A percentile compares a stretch with the other conserved stretches of the same genome.
Evolutionary conservation across 1,140 invertebrate genomes (phyloP).

Genomic region (Muscidifurax raptorellus): DNA sequence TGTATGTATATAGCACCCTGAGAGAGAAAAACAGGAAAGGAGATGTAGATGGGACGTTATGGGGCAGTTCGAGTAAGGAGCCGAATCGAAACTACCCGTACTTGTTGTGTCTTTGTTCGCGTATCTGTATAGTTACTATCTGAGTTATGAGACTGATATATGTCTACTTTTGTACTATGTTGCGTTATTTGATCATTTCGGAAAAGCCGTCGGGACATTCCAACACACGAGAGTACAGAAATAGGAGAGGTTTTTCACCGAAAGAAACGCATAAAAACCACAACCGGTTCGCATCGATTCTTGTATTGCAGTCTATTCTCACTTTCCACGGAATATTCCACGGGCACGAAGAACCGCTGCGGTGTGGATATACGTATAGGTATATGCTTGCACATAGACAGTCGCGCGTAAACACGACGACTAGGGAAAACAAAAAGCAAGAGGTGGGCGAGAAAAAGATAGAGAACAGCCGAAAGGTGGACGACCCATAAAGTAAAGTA

Average conservation of each 20-base stretch:
- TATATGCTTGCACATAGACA: not conserved
- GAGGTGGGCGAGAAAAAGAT: not conserved
- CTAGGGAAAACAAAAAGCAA: not conserved
- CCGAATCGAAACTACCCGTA: not conserved
- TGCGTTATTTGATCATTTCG: not conserved
- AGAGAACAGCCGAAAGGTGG: conserved; percentile 50
- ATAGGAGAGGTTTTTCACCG: no score
- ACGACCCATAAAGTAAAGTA: conserved; percentile 56
- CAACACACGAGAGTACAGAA: no score
- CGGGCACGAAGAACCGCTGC: not conserved
- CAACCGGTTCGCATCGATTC: not conserved
- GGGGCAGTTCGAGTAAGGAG: not conserved
- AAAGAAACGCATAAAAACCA: no score
- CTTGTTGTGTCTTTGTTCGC: not conserved
- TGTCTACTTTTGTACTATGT: not conserved
- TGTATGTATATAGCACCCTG: not conserved
- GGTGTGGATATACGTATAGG: not conserved
- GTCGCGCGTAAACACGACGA: not conserved
- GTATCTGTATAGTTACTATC: not conserved
- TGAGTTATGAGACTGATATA: not conserved
- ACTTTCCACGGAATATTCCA: not conserved
- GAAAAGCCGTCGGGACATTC: no score
- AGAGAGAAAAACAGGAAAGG: not conserved
- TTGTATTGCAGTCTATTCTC: not conserved
- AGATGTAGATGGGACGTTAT: not conserved